A percentile compares a stretch with the other conserved stretches of the same genome.
Conservation (phyloP, 2,113 vertebrate genomes). For the Pteronura brasiliensis region DNA sequence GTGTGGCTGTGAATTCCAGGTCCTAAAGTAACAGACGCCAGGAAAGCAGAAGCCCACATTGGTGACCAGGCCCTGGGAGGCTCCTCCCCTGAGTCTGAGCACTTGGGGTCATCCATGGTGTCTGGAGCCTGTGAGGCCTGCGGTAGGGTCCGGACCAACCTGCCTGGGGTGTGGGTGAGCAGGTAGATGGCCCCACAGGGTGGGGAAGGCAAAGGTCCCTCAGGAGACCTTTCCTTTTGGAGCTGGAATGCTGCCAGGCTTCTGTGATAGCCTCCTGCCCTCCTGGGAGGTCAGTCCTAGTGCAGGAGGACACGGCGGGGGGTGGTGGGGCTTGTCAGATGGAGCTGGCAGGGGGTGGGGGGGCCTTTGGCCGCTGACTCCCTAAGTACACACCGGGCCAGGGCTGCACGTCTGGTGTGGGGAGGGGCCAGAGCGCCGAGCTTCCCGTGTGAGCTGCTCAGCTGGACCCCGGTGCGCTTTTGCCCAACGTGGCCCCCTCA, state of each 20-base stretch:
- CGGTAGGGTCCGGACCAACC: slow-evolving; percentile 43
- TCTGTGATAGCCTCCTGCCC: neutral
- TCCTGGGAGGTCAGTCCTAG: neutral
- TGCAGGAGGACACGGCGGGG: neutral
- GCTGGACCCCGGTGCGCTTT: neutral
- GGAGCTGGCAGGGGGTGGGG: too few species aligned
- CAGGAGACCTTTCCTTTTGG: neutral
- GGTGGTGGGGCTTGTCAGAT: neutral
- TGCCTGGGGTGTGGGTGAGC: neutral
- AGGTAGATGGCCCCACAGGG: neutral
- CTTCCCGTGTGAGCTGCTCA: neutral
- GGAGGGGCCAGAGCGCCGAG: fast-evolving
- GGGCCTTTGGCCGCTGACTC: neutral
- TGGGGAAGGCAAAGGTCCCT: neutral
- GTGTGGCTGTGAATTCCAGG: neutral
- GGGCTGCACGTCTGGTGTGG: neutral
- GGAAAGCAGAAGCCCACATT: neutral
- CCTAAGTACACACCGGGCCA: fast-evolving
- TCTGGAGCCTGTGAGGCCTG: slow-evolving; percentile 52
- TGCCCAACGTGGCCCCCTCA: neutral
- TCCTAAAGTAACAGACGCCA: neutral
- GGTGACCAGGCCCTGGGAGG: neutral
- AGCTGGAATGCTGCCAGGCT: neutral
- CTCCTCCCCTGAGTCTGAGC: neutral
- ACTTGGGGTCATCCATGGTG: slow-evolving; percentile 49